Evolutionary conservation across 1,140 invertebrate genomes (phyloP).

Genomic region (Parasteatoda tepidariorum): DNA sequence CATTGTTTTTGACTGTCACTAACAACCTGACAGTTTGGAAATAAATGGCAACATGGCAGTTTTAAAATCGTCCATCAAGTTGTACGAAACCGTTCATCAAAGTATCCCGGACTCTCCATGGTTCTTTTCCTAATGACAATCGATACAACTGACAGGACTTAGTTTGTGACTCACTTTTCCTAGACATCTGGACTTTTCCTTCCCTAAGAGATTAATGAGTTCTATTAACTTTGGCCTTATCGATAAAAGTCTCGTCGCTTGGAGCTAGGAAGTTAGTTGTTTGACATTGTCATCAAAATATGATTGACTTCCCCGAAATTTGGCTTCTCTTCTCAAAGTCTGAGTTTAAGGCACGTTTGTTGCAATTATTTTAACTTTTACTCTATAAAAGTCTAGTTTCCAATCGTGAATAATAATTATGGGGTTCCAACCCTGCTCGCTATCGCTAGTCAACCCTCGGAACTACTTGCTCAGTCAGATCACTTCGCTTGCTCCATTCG

Average conservation of each 20-base stretch:
- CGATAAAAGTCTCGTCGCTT: background rate
- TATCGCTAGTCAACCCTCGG: too few species aligned
- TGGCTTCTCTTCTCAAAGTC: too few species aligned
- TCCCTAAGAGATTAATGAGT: background rate
- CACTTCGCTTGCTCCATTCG: too few species aligned
- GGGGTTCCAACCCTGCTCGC: too few species aligned
- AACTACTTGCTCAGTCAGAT: too few species aligned
- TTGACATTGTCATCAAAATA: background rate
- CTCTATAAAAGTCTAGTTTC: too few species aligned
- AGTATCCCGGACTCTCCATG: background rate
- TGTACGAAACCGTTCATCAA: background rate
- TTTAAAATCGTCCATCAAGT: background rate
- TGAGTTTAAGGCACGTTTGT: too few species aligned
- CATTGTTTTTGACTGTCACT: background rate
- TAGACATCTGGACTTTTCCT: background rate
- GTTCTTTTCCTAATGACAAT: background rate
- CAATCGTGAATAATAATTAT: too few species aligned
- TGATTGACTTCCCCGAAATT: background rate
- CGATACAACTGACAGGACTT: background rate
- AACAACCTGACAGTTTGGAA: background rate
- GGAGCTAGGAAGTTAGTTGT: background rate
- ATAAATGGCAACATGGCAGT: background rate
- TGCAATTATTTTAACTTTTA: too few species aligned
- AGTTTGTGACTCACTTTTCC: background rate
- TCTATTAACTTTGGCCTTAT: background rate